Conservation (phyloP, 2,113 vertebrate genomes). For the Egretta garzetta region DNA sequence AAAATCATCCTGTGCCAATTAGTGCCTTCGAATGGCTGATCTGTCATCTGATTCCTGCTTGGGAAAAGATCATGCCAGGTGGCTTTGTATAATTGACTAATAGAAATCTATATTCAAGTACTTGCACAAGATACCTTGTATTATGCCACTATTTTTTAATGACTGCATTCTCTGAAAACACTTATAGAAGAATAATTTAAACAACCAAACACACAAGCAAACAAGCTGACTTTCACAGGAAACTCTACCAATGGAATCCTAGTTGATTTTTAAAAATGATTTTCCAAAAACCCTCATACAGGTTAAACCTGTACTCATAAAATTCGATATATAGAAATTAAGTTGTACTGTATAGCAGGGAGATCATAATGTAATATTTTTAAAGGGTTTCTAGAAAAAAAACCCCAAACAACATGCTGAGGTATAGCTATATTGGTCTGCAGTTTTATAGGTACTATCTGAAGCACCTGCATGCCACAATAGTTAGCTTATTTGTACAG, state of each 20-base stretch:
- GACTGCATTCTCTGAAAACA: background rate
- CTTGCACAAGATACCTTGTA: background rate
- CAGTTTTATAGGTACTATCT: background rate
- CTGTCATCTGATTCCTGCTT: background rate
- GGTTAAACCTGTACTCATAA: background rate
- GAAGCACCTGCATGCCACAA: background rate
- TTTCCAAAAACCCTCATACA: background rate
- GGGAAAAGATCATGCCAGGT: background rate
- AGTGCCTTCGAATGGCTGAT: background rate
- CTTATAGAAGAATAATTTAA: background rate
- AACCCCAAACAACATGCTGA: fast-evolving
- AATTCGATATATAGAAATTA: background rate
- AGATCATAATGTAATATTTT: background rate
- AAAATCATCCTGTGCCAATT: background rate
- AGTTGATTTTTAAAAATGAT: fast-evolving
- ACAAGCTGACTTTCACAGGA: background rate
- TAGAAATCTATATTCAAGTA: background rate
- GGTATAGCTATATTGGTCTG: background rate
- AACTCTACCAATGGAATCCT: background rate
- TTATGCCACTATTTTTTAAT: background rate
- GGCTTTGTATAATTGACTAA: background rate
- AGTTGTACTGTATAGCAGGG: background rate
- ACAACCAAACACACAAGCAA: background rate
- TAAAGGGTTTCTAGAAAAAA: background rate
- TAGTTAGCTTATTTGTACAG: background rate